Base-by-base conservation (phyloP, 1,140 invertebrate species). In the Acromyrmex charruanus region DNA sequence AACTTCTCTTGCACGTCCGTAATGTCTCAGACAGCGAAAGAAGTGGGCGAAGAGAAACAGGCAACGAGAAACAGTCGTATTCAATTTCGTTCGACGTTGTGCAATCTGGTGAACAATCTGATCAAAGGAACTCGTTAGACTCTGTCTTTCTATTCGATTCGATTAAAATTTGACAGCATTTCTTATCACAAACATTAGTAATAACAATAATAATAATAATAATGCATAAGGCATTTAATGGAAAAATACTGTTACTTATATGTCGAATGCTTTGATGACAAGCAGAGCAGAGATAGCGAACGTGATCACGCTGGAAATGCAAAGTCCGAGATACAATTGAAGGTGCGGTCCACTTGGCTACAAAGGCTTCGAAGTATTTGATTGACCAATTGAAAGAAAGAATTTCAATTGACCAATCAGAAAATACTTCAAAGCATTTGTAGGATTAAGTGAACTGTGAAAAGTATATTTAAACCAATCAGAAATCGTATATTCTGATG, bases 291-390 rank as follows among this genome's bases (percentile, higher is more conserved):
- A 16, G 28, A n/a, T 35, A 0, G 14, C 55, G 31, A 18, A 75
- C 25, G 25, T 25, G 25, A 25, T 77, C 88, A 90, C 77, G 82
- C 89, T 92, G 90, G 90, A 92, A 92, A 92, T 92, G 88, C 92
- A 91, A 89, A 91, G 84, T 89, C 91, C 65, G 86, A 92, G 88
- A 44, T 9, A 44, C 39, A 44, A 44, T 44, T 44, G 39, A 44
- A 44, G 39, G 39, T 44, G 39, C 39, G 39, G 10, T 44, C 10
- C 39, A 44, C 39, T 44, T 44, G 39, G 0, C 2, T 44, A 44
- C 39, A 44, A 44, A 44, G 3, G 39, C 39, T 12, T 2, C 39
- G 10, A 44, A 44, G 39, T 44, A 44, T 44, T 44, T 44, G 39
- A 44, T 44, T 44, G 39, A 10, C 39, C 39, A 44, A 44, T 44